phyloP scores from a whole-genome alignment of 2,888 invertebrate species.

The Tyria jacobaeae region DNA sequence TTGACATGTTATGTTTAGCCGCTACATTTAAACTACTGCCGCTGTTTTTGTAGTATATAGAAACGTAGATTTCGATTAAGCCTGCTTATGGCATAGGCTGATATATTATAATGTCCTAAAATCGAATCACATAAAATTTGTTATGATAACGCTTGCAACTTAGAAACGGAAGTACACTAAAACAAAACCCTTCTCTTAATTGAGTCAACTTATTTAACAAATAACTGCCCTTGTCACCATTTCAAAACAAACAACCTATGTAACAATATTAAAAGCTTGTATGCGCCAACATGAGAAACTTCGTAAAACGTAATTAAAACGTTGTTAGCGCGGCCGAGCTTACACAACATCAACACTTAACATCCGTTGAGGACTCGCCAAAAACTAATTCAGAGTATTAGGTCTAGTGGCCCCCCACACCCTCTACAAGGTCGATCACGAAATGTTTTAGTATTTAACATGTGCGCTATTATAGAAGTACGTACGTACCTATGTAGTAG shows the following conservation, averaged over 20 bases:
- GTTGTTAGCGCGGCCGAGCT: slow-evolving; percentile 70
- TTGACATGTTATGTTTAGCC: slow-evolving; percentile 49
- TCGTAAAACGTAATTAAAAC: slow-evolving; percentile 74
- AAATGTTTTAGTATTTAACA: slow-evolving; percentile 47
- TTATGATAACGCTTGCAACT: too few species aligned
- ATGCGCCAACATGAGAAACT: slow-evolving; percentile 59
- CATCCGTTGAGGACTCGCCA: slow-evolving; percentile 67
- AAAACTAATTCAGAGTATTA: slow-evolving; percentile 72
- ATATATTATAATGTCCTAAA: too few species aligned
- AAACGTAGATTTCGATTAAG: slow-evolving; percentile 4
- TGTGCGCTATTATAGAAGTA: not conserved
- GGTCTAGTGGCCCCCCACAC: slow-evolving; percentile 43
- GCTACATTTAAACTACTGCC: slow-evolving; percentile 24
- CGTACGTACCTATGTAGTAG: too few species aligned
- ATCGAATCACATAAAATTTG: too few species aligned
- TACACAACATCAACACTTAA: slow-evolving; percentile 71
- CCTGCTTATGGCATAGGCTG: not conserved
- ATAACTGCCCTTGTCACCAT: slow-evolving; percentile 54
- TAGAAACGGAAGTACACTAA: slow-evolving; percentile 22
- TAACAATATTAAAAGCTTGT: slow-evolving; percentile 65
- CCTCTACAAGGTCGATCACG: slow-evolving; percentile 49
- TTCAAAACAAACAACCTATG: slow-evolving; percentile 55
- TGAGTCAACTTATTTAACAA: slow-evolving; percentile 46
- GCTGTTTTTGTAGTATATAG: not conserved
- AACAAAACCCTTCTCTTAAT: slow-evolving; percentile 29